Evolutionary conservation across 2,113 vertebrate genomes (phyloP).

Genomic region (Antechinus flavipes): DNA sequence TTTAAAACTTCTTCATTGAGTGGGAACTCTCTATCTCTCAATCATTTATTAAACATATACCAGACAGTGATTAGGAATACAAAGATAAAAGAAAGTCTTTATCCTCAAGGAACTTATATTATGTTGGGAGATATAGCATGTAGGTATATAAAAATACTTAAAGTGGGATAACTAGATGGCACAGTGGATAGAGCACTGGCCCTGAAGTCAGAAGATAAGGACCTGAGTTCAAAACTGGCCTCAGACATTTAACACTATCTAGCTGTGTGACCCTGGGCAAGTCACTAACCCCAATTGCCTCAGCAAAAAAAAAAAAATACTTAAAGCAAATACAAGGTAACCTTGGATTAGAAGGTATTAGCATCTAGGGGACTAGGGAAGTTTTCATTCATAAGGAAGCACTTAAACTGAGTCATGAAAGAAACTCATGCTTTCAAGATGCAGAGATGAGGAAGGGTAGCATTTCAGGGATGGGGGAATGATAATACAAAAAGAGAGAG

Average conservation of each 20-base stretch:
- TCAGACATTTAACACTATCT: too few species aligned
- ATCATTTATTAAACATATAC: neutral
- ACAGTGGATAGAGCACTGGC: too few species aligned
- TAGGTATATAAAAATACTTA: neutral
- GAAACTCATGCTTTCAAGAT: neutral
- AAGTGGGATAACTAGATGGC: too few species aligned
- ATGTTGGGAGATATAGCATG: neutral
- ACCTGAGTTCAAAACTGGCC: too few species aligned
- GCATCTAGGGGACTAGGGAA: neutral
- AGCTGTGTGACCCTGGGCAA: too few species aligned
- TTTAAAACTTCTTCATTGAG: neutral
- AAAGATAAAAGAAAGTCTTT: neutral
- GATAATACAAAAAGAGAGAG: neutral
- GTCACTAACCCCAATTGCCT: neutral
- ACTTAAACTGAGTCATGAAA: neutral
- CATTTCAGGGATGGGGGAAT: neutral
- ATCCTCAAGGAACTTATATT: neutral
- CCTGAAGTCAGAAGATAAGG: too few species aligned
- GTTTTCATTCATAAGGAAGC: neutral
- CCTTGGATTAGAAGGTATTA: neutral
- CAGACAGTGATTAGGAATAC: neutral
- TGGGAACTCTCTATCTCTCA: neutral
- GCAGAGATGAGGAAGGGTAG: neutral
- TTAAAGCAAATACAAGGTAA: neutral
- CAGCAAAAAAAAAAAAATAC: too few species aligned